phyloP scores from a whole-genome alignment of 64 coral and sea anemone species.

The Stylophora pistillata region DNA sequence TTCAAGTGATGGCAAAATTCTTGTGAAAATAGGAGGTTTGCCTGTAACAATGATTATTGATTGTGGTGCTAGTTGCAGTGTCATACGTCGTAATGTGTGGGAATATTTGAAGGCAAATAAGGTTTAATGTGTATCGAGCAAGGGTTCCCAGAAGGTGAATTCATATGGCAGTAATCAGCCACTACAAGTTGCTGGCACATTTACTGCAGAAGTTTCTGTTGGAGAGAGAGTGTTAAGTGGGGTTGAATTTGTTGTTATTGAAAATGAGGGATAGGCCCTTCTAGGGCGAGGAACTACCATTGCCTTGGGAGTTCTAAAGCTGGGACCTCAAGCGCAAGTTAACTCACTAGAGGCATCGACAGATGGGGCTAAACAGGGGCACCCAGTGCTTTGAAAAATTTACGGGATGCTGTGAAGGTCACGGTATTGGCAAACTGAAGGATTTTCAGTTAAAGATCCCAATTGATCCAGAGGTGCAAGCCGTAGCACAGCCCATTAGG shows the following conservation, averaged over 20 bases:
- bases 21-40: slow-evolving; percentile 32
- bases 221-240: not conserved
- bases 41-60: slow-evolving; percentile 58
- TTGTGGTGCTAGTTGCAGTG: slow-evolving; percentile 55
- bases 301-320: not conserved
- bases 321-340: not conserved
- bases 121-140: slow-evolving; percentile 25
- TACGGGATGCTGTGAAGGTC: no score
- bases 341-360: not conserved
- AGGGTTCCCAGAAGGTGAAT: not conserved
- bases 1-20: not conserved
- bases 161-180: no score
- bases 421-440: no score
- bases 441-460: not conserved
- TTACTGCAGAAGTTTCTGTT: not conserved
- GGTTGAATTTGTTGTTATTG: not conserved
- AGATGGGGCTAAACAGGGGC: not conserved
- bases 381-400: no score
- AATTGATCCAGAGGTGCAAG: not conserved
- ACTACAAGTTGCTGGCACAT: not conserved
- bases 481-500: not conserved
- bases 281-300: no score
- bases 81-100: slow-evolving; percentile 33
- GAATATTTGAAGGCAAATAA: slow-evolving; percentile 47
- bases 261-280: no score